Base-by-base conservation (phyloP, 1,140 invertebrate species). In the Euglossa dilemma region DNA sequence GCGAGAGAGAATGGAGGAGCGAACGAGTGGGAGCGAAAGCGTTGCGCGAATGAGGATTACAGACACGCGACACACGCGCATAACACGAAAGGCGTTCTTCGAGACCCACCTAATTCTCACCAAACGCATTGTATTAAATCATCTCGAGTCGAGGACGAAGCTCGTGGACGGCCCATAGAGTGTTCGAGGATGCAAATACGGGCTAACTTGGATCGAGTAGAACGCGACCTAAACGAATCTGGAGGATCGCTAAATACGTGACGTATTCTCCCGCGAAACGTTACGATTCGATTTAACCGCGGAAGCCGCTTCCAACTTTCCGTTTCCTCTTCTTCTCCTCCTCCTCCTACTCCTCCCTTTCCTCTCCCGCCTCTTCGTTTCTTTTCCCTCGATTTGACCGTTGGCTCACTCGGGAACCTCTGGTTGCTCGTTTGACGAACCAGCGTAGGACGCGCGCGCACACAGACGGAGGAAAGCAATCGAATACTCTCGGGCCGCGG, bases 121-220 rank as follows among this genome's bases (percentile, higher is more conserved):
- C 84, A 88, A 91, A 90, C 83, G 88, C 90, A 92, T 91, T 89
- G 91, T 91, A 92, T 90, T 76, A 85, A 91, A 92, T 92, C 90
- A 92, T 92, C 88, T 77, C 69, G 73, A 83, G 89, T 91, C 86
- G 89, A 87, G 86, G 85, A 89, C 81, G 87, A 81, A 78, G 91
- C 80, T 80, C 85, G 88, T 76, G 80, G 74, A 80, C 84, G 80
- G 80, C 52, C 75, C 87, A 80, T 80, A 84, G 89, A 86, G 83
- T 90, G 88, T 90, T 87, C 85, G 86, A 76, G 56, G 75, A 77
- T 70, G 61, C 70, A 83, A 54, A 76, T 85, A 88, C 86, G 86
- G 86, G 86, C 86, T 87, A 87, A 80, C 72, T 47, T 45, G 67
- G 83, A 66, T 70, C 82, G 79, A 64, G 63, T 84, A 45, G 77